Evolutionary conservation across 2,888 invertebrate genomes (phyloP).

Genomic region (Ochropleura leucogaster): DNA sequence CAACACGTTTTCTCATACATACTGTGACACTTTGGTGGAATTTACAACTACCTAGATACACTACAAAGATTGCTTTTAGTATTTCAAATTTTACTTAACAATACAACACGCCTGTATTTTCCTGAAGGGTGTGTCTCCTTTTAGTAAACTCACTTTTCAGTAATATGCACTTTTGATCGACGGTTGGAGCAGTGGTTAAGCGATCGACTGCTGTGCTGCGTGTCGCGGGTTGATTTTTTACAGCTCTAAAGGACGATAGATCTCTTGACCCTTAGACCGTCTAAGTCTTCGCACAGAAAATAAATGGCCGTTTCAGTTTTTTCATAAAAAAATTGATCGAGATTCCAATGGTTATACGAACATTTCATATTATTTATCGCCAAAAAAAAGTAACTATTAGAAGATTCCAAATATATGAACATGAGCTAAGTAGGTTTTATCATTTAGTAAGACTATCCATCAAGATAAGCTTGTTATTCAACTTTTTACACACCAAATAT

Average conservation of each 20-base stretch:
- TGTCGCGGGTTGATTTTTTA: no score
- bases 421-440: not conserved
- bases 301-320: no score
- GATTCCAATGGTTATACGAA: not conserved
- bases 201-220: no score
- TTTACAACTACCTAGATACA: slow-evolving; percentile 13
- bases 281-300: no score
- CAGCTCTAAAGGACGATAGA: no score
- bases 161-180: no score
- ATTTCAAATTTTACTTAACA: not conserved
- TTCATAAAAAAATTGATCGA: no score
- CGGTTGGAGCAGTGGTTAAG: no score
- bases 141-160: no score
- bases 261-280: no score
- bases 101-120: not conserved
- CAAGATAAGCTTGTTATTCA: not conserved
- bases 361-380: not conserved
- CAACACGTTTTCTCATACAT: slow-evolving; percentile 12
- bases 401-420: not conserved
- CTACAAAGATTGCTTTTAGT: slow-evolving; percentile 1
- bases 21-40: slow-evolving; percentile 13
- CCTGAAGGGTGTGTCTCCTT: no score
- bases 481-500: not conserved
- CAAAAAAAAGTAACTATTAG: not conserved
- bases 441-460: not conserved